phyloP scores from a whole-genome alignment of 2,797 vertebrate genomes.

The Pampus argenteus region DNA sequence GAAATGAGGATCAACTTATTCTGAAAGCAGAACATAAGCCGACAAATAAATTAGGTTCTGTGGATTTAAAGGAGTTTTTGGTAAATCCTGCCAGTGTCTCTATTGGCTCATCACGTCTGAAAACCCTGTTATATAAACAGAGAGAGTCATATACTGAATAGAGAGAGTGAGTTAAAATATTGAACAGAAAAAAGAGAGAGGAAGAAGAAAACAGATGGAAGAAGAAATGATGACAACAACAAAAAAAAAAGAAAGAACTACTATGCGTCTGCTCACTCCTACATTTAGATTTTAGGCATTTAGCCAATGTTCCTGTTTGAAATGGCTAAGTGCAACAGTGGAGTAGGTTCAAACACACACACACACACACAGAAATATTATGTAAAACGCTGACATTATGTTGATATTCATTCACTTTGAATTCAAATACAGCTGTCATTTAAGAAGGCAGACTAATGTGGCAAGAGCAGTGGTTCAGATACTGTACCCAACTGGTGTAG shows the following conservation, averaged over 20 bases:
- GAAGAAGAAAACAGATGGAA: neutral
- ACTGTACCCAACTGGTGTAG: no score
- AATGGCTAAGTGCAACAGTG: neutral
- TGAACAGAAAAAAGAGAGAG: neutral
- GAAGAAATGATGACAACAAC: neutral
- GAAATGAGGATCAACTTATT: neutral
- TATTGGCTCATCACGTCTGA: neutral
- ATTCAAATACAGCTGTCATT: no score
- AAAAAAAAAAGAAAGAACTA: constrained; percentile 6
- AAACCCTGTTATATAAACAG: constrained; percentile 32
- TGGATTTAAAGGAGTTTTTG: constrained; percentile 19
- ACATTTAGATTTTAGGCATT: constrained; percentile 4
- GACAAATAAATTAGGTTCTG: constrained; percentile 4
- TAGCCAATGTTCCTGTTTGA: neutral
- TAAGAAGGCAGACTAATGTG: no score
- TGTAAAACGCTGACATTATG: no score
- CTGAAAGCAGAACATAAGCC: neutral
- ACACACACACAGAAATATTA: no score
- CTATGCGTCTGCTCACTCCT: constrained; percentile 7
- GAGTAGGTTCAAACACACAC: constrained; percentile 5
- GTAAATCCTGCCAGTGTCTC: neutral
- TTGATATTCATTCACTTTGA: no score
- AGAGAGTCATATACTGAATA: neutral
- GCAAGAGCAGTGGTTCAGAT: no score
- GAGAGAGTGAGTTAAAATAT: constrained; percentile 9